Evolutionary conservation across 2,797 vertebrate genomes (phyloP).

Genomic region (Esox masquinongy): DNA sequence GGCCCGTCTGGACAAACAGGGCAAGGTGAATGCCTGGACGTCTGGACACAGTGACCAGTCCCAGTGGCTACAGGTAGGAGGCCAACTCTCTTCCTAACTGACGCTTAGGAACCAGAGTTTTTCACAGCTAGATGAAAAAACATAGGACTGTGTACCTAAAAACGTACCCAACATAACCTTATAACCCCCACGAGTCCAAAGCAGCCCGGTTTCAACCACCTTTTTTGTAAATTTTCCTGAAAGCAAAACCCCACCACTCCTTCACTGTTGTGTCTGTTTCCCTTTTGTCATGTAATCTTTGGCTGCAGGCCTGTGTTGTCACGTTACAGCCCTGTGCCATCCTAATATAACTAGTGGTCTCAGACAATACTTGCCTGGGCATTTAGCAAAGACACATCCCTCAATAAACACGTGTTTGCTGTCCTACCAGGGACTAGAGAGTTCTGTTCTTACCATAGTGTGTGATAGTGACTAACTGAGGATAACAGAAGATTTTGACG

Average conservation of each 20-base stretch:
- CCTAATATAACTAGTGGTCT: conserved; percentile 62
- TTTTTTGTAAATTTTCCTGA: not conserved
- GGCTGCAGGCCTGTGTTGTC: conserved; percentile 42
- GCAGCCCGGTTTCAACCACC: not conserved
- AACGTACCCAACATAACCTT: not conserved
- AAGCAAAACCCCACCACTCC: conserved; percentile 7
- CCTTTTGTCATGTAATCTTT: conserved; percentile 42
- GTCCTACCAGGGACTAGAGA: conserved; percentile 29
- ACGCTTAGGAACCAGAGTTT: not conserved
- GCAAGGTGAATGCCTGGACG: conserved; percentile 98
- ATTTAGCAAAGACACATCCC: conserved; percentile 34
- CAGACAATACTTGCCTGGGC: conserved; percentile 53
- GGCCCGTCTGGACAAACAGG: conserved; percentile 96
- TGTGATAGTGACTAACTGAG: not conserved
- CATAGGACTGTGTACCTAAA: not conserved
- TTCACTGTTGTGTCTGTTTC: not conserved
- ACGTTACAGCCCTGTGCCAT: conserved; percentile 36
- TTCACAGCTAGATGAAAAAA: not conserved
- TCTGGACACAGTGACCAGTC: conserved; percentile 96
- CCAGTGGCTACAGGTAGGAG: conserved; percentile 94
- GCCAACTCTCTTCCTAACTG: not conserved
- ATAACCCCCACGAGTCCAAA: not conserved
- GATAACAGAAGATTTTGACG: not conserved
- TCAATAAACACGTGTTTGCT: conserved; percentile 45
- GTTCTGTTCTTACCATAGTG: not conserved